A percentile compares a stretch with the other conserved stretches of the same genome.
These are phyloP conservation scores for Carettochelys insculpta DNA, from an alignment of 2,113 vertebrate genomes.

Conservation along the genomic window DNA sequence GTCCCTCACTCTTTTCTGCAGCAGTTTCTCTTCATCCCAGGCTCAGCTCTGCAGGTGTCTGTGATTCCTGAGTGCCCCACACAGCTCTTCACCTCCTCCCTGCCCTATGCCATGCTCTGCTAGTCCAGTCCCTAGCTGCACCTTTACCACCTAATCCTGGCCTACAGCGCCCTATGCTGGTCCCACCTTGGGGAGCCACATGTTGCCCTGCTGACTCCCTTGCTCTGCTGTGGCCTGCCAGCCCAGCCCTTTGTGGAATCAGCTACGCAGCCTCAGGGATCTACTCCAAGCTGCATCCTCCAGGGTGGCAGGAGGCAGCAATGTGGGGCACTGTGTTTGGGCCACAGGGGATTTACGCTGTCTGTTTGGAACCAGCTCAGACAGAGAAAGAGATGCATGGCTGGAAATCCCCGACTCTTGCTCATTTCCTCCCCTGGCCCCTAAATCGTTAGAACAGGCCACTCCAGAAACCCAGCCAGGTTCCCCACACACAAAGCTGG, in stretches of 20 bases:
- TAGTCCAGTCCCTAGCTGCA: neutral
- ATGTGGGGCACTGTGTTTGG: neutral
- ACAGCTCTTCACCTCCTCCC: neutral
- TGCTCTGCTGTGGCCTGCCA: too few species aligned
- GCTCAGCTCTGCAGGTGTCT: too few species aligned
- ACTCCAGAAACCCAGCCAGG: neutral
- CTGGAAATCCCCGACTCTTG: neutral
- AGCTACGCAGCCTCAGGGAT: too few species aligned
- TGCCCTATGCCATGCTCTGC: too few species aligned
- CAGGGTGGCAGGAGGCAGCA: too few species aligned
- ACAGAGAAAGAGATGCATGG: neutral
- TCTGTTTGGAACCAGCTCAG: neutral
- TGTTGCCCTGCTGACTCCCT: too few species aligned
- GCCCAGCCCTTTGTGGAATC: neutral
- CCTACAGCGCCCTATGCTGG: neutral
- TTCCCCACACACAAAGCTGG: neutral
- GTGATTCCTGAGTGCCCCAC: too few species aligned
- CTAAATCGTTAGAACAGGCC: neutral
- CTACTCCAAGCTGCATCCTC: too few species aligned
- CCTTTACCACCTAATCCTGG: neutral
- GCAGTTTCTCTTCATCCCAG: too few species aligned
- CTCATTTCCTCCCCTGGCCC: neutral
- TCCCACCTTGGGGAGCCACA: too few species aligned
- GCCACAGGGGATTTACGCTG: neutral
- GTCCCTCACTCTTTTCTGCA: too few species aligned